These are phyloP conservation scores for Thunnus albacares DNA, from an alignment of 2,797 vertebrate species.

Conservation along the genomic window DNA sequence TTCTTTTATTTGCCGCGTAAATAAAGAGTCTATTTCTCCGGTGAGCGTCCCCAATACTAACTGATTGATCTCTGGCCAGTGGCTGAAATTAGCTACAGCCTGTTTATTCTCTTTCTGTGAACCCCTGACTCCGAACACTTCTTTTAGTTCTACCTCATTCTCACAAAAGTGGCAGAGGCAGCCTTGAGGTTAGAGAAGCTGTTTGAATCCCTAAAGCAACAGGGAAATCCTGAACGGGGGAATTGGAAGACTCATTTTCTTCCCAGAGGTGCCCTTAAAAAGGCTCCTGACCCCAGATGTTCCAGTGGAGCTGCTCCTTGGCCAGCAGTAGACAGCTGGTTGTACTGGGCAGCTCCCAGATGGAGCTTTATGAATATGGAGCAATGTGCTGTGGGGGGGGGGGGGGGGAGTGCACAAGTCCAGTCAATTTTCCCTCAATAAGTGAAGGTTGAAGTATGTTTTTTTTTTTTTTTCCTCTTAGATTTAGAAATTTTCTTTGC, in stretches of 20 bases:
- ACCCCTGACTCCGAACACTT: conserved; percentile 1
- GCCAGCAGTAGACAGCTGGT: neutral
- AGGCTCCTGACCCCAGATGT: conserved; percentile 11
- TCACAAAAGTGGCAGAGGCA: conserved; percentile 25
- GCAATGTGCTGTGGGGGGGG: neutral
- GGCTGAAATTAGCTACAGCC: conserved; percentile 44
- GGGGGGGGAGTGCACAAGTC: neutral
- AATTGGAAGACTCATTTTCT: conserved; percentile 13
- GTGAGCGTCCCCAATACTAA: conserved; percentile 24
- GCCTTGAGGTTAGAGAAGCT: conserved; percentile 25
- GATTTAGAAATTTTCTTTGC: conserved; percentile 24
- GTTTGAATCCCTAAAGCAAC: conserved; percentile 18
- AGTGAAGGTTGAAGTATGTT: conserved; percentile 7
- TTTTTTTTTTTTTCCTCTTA: neutral
- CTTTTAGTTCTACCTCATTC: conserved; percentile 12
- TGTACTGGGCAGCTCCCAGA: neutral
- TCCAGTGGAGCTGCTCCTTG: conserved; percentile 22
- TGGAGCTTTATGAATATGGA: neutral
- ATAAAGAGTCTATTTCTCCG: conserved; percentile 60
- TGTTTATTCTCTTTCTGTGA: conserved; percentile 49
- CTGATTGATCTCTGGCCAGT: conserved; percentile 64
- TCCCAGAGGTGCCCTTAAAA: conserved; percentile 8
- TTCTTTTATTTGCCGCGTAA: conserved; percentile 53
- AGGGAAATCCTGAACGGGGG: conserved; percentile 1
- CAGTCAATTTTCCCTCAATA: neutral